phyloP scores from a whole-genome alignment of 1,140 invertebrate genomes.

The Drosophila santomea region DNA sequence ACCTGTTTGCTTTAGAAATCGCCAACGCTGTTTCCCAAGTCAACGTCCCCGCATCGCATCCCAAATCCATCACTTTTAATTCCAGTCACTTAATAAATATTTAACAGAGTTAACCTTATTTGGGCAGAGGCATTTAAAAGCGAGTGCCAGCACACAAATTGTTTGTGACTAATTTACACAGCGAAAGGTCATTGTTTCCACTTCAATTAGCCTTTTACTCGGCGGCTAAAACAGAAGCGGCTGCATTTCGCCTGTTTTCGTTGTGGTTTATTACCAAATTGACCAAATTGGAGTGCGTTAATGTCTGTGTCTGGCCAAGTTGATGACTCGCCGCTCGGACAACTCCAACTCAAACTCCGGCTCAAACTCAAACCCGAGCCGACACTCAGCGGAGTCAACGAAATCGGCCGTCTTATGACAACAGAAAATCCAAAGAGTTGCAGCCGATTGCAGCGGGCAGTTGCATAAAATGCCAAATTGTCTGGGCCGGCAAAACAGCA shows the following conservation, averaged over 20 bases:
- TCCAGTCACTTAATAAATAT: constrained; percentile 35
- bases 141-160: constrained; percentile 48
- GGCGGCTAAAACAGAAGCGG: constrained; percentile 14
- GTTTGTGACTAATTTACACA: constrained; percentile 76
- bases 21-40: neutral
- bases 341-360: constrained; percentile 2
- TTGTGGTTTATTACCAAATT: constrained; percentile 48
- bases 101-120: constrained; percentile 48
- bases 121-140: constrained; percentile 37
- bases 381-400: constrained; percentile 38
- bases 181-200: constrained; percentile 81
- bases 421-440: constrained; percentile 25
- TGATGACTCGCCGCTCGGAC: constrained; percentile 26
- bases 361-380: constrained; percentile 1
- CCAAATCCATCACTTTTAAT: constrained; percentile 11
- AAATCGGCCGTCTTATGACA: constrained; percentile 49
- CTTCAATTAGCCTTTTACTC: constrained; percentile 74
- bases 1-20: too few species aligned
- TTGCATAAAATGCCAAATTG: constrained; percentile 80
- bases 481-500: constrained; percentile 45
- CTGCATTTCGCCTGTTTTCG: constrained; percentile 1
- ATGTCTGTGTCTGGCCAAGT: constrained; percentile 24
- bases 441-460: constrained; percentile 27
- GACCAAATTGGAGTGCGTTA: constrained; percentile 65
- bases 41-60: neutral